Evolutionary conservation across 1,140 invertebrate species (phyloP).

Genomic region (Macrotrachela quadricornifera): DNA sequence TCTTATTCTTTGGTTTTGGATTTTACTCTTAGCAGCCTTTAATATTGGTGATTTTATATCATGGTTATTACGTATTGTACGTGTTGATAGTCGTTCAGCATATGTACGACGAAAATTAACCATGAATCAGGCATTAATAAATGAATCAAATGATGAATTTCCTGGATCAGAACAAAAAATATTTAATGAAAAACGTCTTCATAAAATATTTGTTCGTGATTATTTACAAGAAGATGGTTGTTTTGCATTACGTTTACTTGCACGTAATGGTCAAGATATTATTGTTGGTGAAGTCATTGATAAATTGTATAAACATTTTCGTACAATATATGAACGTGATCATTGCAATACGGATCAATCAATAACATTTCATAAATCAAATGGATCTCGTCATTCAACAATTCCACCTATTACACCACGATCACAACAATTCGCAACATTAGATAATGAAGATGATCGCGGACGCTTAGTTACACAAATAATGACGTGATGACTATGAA

Average conservation of each 20-base stretch:
- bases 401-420: no score
- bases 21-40: not conserved
- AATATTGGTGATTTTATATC: constrained; percentile 4
- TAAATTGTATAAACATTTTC: not conserved
- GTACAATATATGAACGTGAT: no score
- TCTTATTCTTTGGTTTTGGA: constrained; percentile 8
- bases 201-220: constrained; percentile 2
- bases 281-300: constrained; percentile 2
- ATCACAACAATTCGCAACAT: no score
- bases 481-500: no score
- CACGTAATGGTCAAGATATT: constrained; percentile 2
- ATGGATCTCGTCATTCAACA: no score
- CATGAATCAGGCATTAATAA: not conserved
- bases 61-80: constrained; percentile 1
- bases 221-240: constrained; percentile 7
- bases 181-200: not conserved
- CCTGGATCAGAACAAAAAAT: not conserved
- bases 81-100: not conserved
- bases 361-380: no score
- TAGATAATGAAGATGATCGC: no score
- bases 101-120: constrained; percentile 1
- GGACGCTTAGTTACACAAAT: no score
- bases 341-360: no score
- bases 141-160: not conserved
- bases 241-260: constrained; percentile 1